Base-by-base conservation (phyloP, 2,888 invertebrate genomes). In the Camptogramma bilineatum region DNA sequence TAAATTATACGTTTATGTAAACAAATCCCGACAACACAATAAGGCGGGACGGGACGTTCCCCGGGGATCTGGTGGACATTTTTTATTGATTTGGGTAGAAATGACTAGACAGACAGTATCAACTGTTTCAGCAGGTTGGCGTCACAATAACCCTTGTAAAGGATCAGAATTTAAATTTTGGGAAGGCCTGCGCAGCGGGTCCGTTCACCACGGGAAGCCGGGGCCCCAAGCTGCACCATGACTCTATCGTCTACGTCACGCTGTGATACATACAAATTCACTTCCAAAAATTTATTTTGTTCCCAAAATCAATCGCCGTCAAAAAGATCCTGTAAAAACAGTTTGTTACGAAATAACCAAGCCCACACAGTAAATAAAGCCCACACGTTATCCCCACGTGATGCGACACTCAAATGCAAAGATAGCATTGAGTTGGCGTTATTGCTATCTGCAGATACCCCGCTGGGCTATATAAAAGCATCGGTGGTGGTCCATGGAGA, bases 201-300 rank as follows among this genome's bases (percentile, higher is more conserved):
- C 72, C 68, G 56, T 64, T 67, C 91, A 52, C 91, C 73, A 75
- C 91, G 80, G 91, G 92, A 80, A 84, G 81, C 74, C 80, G 65
- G 70, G 62, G 62, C 78, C 74, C 76, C 80, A 76, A 79, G 80
- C 71, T 79, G 77, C 80, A 77, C 83, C 86, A 82, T 84, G 83
- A 77, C 83, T 83, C 81, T 85, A 84, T 87, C 87, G 83, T 86
- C 85, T 82, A 78, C 87, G 75, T 79, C 92, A 92, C 81, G 92
- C 92, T 90, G 92, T 78, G 92, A 84, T 87, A 93, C 92, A 92
- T 85, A 88, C 84, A 79, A 90, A 90, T 84, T 84, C 88, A 88
- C 91, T 93, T 90, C 80, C 75, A 84, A 81, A 79, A 83, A 80
- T 85, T 82, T 83, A 78, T 74, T 80, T 81, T 74, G 79, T 77